A percentile compares a stretch with the other conserved stretches of the same genome.
These are phyloP conservation scores for Candoia aspera DNA, from an alignment of 2,113 vertebrate species.

Conservation along the genomic window DNA sequence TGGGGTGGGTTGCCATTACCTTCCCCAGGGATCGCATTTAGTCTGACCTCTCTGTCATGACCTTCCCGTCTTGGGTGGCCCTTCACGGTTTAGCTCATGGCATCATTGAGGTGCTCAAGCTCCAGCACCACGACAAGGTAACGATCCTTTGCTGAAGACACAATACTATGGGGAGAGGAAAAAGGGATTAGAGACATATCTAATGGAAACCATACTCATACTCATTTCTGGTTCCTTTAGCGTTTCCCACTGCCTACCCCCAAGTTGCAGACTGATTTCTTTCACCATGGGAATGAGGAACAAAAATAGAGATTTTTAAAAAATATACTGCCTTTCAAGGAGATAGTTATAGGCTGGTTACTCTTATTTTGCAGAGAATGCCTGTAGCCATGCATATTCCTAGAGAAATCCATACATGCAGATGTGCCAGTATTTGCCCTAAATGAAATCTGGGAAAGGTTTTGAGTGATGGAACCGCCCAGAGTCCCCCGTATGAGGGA, in stretches of 20 bases:
- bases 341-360: not conserved
- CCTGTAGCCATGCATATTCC: not conserved
- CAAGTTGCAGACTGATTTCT: not conserved
- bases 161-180: not conserved
- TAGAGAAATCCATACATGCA: not conserved
- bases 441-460: not conserved
- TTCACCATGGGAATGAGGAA: not conserved
- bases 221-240: not conserved
- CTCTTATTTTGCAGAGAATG: not conserved
- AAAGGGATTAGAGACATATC: not conserved
- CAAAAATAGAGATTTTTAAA: not conserved
- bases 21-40: no score
- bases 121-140: no score
- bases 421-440: not conserved
- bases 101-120: no score
- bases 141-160: no score
- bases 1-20: no score
- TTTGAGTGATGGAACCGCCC: not conserved
- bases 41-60: no score
- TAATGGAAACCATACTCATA: not conserved
- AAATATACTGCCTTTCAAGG: not conserved
- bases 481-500: no score
- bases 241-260: not conserved
- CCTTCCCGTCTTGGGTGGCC: no score
- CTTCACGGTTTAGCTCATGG: no score